A percentile compares a stretch with the other conserved stretches of the same genome.
Conservation (phyloP, 1,140 invertebrate species). For the Euura saliciscinereae region DNA sequence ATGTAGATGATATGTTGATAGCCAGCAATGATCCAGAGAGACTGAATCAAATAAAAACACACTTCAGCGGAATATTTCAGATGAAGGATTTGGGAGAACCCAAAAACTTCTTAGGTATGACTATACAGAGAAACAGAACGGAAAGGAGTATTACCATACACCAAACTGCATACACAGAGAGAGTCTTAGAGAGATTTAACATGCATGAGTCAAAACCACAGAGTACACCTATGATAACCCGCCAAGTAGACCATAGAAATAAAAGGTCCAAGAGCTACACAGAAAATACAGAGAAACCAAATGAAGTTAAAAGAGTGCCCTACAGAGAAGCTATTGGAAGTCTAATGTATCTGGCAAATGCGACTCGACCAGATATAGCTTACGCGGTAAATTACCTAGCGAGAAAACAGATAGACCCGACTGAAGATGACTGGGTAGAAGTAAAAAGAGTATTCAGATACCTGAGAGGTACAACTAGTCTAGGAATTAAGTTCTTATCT, state of each 20-base stretch:
- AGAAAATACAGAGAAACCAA: constrained; percentile 21
- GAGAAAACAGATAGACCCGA: constrained; percentile 31
- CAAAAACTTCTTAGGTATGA: constrained; percentile 15
- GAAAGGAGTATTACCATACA: constrained; percentile 8
- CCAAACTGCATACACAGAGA: constrained; percentile 14
- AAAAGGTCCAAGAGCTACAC: constrained; percentile 21
- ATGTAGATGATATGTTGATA: constrained; percentile 19
- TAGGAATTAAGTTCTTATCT: constrained; percentile 18
- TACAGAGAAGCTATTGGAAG: constrained; percentile 44
- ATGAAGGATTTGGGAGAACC: constrained; percentile 21
- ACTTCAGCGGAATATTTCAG: constrained; percentile 17
- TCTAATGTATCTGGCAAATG: constrained; percentile 42
- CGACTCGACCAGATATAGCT: constrained; percentile 49
- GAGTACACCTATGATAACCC: constrained; percentile 24
- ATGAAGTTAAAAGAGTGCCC: constrained; percentile 28
- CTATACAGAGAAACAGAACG: constrained; percentile 18
- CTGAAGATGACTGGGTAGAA: constrained; percentile 33
- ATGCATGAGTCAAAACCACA: constrained; percentile 19
- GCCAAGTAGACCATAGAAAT: constrained; percentile 21
- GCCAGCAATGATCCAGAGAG: constrained; percentile 10
- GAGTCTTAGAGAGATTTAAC: constrained; percentile 21
- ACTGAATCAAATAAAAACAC: constrained; percentile 11
- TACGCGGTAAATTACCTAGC: constrained; percentile 42
- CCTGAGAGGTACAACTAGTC: constrained; percentile 31
- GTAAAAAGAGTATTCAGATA: constrained; percentile 40